Evolutionary conservation across 2,797 vertebrate species (phyloP).

Genomic region (Selene dorsalis): DNA sequence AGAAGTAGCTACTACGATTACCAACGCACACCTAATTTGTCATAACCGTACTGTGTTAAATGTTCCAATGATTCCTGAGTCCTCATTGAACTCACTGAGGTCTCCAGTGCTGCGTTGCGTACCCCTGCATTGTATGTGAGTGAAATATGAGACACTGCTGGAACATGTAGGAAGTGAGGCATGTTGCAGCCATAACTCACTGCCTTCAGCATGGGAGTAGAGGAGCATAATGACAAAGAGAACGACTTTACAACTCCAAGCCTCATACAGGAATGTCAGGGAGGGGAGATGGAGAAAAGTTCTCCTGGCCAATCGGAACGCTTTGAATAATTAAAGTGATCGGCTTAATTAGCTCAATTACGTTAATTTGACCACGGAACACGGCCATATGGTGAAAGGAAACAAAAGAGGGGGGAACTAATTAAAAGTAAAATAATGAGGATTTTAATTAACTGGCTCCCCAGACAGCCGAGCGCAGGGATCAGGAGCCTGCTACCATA

Average conservation of each 20-base stretch:
- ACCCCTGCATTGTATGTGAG: conserved; percentile 26
- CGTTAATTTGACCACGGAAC: conserved; percentile 91
- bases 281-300: conserved; percentile 77
- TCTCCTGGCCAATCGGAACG: conserved; percentile 86
- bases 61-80: conserved; percentile 30
- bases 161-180: conserved; percentile 63
- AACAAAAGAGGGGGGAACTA: conserved; percentile 92
- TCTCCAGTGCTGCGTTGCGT: conserved; percentile 1
- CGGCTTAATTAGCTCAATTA: conserved; percentile 93
- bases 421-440: conserved; percentile 94
- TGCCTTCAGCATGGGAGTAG: conserved; percentile 53
- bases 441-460: conserved; percentile 92
- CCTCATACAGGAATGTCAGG: conserved; percentile 81
- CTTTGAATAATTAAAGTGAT: conserved; percentile 93
- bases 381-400: conserved; percentile 90
- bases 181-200: conserved; percentile 69
- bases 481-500: conserved; percentile 86
- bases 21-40: conserved; percentile 43
- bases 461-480: conserved; percentile 88
- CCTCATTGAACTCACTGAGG: conserved; percentile 41
- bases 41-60: conserved; percentile 39
- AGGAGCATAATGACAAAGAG: conserved; percentile 74
- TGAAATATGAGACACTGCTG: conserved; percentile 58
- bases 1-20: conserved; percentile 30
- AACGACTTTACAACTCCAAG: conserved; percentile 77